These are phyloP conservation scores for Rhipidura dahli DNA, from an alignment of 2,113 vertebrate species.

Conservation along the genomic window DNA sequence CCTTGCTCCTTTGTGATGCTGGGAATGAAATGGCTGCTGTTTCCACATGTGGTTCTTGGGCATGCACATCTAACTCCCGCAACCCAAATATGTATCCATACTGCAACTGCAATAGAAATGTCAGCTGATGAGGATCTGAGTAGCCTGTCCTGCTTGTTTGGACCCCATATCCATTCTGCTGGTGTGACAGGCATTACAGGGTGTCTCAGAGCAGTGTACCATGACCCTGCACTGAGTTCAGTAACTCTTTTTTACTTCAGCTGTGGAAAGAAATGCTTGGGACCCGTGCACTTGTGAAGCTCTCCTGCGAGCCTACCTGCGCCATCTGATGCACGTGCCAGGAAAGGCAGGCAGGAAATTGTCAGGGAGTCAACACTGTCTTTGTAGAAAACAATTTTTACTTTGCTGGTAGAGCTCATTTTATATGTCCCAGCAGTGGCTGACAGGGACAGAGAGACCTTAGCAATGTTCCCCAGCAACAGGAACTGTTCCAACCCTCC, in stretches of 20 bases:
- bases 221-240: not conserved
- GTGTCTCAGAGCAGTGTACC: accelerated
- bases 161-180: accelerated
- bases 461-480: not conserved
- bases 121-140: not conserved
- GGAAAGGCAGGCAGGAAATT: not conserved
- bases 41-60: not conserved
- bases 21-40: not conserved
- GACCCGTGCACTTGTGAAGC: no score
- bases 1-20: not conserved
- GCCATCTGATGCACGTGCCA: not conserved
- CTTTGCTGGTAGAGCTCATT: not conserved
- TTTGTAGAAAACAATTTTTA: not conserved
- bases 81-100: accelerated
- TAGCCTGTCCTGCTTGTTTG: not conserved
- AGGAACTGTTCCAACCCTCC: not conserved
- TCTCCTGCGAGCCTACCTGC: not conserved
- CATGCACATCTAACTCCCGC: not conserved
- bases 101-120: not conserved
- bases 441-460: not conserved
- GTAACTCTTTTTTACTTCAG: not conserved
- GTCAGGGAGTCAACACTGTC: accelerated
- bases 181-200: not conserved
- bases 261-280: not conserved
- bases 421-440: not conserved